Evolutionary conservation across 2,797 vertebrate species (phyloP).

Genomic region (Lutjanus argentimaculatus): DNA sequence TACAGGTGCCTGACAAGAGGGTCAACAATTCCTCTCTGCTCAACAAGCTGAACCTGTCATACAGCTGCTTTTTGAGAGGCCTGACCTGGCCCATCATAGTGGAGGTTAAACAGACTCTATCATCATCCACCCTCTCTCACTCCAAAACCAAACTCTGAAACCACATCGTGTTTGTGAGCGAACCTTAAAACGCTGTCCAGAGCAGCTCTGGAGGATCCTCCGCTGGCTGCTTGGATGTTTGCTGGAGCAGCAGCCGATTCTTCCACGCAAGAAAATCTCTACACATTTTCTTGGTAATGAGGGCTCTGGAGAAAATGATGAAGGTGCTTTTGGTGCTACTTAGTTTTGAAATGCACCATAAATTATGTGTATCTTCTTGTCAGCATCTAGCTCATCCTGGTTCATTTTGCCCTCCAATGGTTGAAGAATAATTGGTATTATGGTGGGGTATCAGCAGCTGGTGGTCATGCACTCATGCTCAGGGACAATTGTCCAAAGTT

Average conservation of each 20-base stretch:
- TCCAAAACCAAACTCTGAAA: conserved; percentile 31
- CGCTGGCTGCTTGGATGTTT: background rate
- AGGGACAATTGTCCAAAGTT: conserved; percentile 41
- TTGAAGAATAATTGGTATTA: conserved; percentile 43
- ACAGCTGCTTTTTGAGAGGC: conserved; percentile 4
- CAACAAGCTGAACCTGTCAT: conserved; percentile 24
- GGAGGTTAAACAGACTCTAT: conserved; percentile 23
- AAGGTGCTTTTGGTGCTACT: conserved; percentile 39
- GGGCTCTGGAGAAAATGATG: conserved; percentile 28
- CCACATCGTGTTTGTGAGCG: conserved; percentile 1
- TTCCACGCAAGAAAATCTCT: conserved; percentile 7
- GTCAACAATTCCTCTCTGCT: conserved; percentile 33
- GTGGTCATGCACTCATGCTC: conserved; percentile 42
- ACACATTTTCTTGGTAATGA: background rate
- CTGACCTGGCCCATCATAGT: conserved; percentile 7
- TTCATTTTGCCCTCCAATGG: conserved; percentile 61
- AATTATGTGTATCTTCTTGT: conserved; percentile 41
- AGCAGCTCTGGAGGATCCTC: background rate
- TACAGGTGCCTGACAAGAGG: conserved; percentile 9
- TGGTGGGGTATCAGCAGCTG: conserved; percentile 47
- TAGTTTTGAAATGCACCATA: conserved; percentile 39
- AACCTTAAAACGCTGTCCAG: conserved; percentile 1
- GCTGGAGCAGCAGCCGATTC: conserved; percentile 3
- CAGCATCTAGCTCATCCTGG: conserved; percentile 39
- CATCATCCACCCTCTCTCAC: conserved; percentile 26